phyloP scores from a whole-genome alignment of 2,113 vertebrate species.

The Microcebus murinus region DNA sequence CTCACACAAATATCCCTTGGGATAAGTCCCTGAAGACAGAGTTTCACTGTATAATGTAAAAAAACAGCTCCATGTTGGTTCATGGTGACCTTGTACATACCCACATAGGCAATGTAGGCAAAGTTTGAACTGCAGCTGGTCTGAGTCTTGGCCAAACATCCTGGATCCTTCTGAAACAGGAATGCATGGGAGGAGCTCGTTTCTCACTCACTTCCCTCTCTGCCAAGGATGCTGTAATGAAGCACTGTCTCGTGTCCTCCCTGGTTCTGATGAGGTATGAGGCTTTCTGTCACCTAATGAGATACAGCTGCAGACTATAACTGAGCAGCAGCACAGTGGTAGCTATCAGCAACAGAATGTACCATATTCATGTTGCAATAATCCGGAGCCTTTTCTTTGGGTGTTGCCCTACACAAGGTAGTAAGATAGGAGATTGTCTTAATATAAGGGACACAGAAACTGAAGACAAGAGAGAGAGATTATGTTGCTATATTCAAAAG shows the following conservation, averaged over 20 bases:
- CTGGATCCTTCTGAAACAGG: not conserved
- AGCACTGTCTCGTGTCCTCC: not conserved
- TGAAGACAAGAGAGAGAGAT: not conserved
- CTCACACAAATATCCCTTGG: not conserved
- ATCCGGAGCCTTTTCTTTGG: not conserved
- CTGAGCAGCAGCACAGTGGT: not conserved
- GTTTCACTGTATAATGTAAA: not conserved
- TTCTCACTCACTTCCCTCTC: not conserved
- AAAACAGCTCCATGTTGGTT: not conserved
- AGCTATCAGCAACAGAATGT: not conserved
- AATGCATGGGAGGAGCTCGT: not conserved
- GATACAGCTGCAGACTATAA: not conserved
- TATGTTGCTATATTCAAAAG: not conserved
- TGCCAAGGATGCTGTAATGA: not conserved
- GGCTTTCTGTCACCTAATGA: not conserved
- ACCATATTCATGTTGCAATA: not conserved
- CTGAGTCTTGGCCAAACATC: not conserved
- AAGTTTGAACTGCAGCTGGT: not conserved
- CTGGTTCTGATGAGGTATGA: not conserved
- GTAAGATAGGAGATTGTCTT: not conserved
- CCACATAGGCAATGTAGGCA: not conserved
- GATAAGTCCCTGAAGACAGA: not conserved
- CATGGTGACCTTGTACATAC: not conserved
- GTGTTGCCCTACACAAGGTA: not conserved
- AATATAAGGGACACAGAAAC: not conserved